phyloP scores from a whole-genome alignment of 2,797 vertebrate genomes.

The Sebastes taczanowskii region DNA sequence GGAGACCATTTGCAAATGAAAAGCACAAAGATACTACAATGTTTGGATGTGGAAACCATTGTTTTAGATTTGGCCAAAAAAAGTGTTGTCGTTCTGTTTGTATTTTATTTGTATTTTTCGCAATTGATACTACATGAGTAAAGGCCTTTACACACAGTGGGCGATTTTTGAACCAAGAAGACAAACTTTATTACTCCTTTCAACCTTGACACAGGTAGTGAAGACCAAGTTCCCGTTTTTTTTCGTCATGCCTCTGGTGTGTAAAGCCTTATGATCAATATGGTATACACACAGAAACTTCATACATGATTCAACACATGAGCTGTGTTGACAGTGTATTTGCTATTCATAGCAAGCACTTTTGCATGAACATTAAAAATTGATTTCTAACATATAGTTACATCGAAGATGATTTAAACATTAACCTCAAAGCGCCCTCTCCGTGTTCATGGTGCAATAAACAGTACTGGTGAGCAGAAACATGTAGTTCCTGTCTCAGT shows the following conservation, averaged over 20 bases:
- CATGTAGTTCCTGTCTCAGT: background rate
- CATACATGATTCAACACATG: conserved; percentile 49
- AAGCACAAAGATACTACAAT: background rate
- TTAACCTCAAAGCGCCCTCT: conserved; percentile 1
- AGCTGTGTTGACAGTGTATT: conserved; percentile 2
- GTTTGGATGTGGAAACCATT: background rate
- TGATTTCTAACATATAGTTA: background rate
- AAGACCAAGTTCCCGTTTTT: rapidly evolving
- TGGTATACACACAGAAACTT: background rate
- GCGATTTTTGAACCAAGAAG: rapidly evolving
- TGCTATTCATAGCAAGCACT: conserved; percentile 26
- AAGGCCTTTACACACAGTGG: too few species aligned
- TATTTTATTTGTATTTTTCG: background rate
- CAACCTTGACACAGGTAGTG: too few species aligned
- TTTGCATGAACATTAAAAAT: conserved; percentile 45
- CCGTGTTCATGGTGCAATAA: background rate
- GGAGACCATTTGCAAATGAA: background rate
- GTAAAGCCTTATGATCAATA: background rate
- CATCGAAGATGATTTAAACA: background rate
- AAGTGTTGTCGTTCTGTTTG: background rate
- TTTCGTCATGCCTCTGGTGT: too few species aligned
- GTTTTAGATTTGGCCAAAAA: background rate
- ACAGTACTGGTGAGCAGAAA: background rate
- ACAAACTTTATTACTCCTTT: too few species aligned
- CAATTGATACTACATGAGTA: background rate